These are phyloP conservation scores for Amphimallon solstitiale DNA, from an alignment of 2,888 invertebrate species.

Conservation along the genomic window DNA sequence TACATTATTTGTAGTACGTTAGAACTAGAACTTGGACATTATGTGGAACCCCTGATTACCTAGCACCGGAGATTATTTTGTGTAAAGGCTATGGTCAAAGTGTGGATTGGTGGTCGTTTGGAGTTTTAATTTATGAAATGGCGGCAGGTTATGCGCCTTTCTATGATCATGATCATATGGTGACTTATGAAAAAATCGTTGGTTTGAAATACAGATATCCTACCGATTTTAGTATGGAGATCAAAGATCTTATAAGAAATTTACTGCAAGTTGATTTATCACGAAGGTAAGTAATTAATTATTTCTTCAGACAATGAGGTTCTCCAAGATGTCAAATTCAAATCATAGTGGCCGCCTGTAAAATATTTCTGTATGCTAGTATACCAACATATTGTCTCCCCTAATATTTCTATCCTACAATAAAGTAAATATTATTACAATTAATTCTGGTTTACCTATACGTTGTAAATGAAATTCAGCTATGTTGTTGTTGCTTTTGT, in stretches of 20 bases:
- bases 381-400: too few relatives aligned
- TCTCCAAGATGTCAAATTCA: too few relatives aligned
- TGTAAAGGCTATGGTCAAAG: slow-evolving; percentile 91
- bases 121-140: slow-evolving; percentile 88
- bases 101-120: slow-evolving; percentile 97
- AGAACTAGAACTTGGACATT: slow-evolving; percentile 87
- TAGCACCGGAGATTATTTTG: slow-evolving; percentile 91
- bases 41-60: slow-evolving; percentile 96
- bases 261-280: slow-evolving; percentile 83
- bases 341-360: too few relatives aligned
- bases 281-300: slow-evolving; percentile 68
- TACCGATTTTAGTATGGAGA: slow-evolving; percentile 79
- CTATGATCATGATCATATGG: slow-evolving; percentile 88
- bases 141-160: slow-evolving; percentile 94
- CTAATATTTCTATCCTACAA: too few relatives aligned
- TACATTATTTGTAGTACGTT: slow-evolving; percentile 59
- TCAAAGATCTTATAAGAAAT: slow-evolving; percentile 86
- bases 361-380: too few relatives aligned
- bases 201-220: slow-evolving; percentile 89
- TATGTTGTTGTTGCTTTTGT: too few relatives aligned
- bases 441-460: too few relatives aligned
- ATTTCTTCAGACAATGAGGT: too few relatives aligned
- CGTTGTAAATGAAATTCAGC: too few relatives aligned
- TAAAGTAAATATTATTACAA: too few relatives aligned
- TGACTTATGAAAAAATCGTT: slow-evolving; percentile 94